Conservation (phyloP, 2,113 vertebrate genomes). For the Thamnophis sirtalis region DNA sequence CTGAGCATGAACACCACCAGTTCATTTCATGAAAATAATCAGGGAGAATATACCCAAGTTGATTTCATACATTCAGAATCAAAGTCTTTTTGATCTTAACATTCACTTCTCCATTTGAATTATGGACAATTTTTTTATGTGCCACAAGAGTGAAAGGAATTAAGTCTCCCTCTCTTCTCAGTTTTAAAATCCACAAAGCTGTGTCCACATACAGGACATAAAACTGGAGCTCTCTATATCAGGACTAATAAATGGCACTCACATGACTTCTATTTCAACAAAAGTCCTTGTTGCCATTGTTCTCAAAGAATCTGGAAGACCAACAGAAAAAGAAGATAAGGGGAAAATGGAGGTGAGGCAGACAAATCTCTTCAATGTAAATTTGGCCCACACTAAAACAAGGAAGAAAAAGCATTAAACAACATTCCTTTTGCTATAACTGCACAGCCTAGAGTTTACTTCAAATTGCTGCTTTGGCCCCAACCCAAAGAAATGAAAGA, state of each 20-base stretch:
- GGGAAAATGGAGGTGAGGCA: background rate
- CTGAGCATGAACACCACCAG: background rate
- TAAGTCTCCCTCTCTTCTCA: background rate
- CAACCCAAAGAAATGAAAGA: background rate
- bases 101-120: background rate
- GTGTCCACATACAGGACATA: background rate
- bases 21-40: background rate
- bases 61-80: background rate
- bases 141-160: background rate
- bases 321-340: background rate
- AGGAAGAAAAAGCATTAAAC: background rate
- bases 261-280: background rate
- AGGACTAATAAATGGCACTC: background rate
- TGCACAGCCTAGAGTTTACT: background rate
- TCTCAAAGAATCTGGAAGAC: background rate
- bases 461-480: background rate
- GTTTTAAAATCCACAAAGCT: background rate
- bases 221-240: background rate
- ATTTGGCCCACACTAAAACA: background rate
- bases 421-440: background rate
- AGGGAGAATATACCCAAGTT: background rate
- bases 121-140: background rate
- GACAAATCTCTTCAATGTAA: background rate
- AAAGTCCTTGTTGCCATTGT: background rate
- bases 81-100: background rate